Evolutionary conservation across 2,888 invertebrate species (phyloP).

Genomic region (Tortrix viridana): DNA sequence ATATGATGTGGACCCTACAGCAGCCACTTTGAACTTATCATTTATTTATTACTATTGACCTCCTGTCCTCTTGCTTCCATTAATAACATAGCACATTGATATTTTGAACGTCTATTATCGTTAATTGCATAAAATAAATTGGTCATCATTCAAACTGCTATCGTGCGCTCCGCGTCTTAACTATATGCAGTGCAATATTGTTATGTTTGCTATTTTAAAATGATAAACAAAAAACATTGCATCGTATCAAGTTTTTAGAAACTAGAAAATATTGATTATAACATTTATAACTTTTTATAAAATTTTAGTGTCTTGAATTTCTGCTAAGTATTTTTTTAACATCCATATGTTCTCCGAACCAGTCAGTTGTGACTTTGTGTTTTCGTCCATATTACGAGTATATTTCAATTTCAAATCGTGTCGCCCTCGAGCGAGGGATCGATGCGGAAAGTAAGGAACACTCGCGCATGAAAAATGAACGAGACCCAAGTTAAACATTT

Average conservation of each 20-base stretch:
- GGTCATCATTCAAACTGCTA: conserved; percentile 16
- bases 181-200: background rate
- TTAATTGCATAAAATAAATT: conserved; percentile 20
- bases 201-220: background rate
- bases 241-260: too few species aligned
- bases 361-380: background rate
- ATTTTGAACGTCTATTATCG: conserved; percentile 22
- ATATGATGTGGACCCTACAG: conserved; percentile 8
- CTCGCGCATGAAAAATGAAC: conserved; percentile 13
- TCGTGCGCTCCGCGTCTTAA: conserved; percentile 1
- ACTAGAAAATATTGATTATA: too few species aligned
- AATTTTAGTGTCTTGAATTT: too few species aligned
- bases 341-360: too few species aligned
- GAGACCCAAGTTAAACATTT: conserved; percentile 15
- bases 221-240: too few species aligned
- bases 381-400: conserved; percentile 4
- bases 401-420: conserved; percentile 10
- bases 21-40: conserved; percentile 21
- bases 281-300: too few species aligned
- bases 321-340: too few species aligned
- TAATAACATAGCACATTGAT: conserved; percentile 5
- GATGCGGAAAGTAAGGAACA: conserved; percentile 18
- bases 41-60: conserved; percentile 33
- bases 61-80: conserved; percentile 13
- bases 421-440: conserved; percentile 28